Base-by-base conservation (phyloP, 2,113 vertebrate species). In the Osmerus eperlanus region DNA sequence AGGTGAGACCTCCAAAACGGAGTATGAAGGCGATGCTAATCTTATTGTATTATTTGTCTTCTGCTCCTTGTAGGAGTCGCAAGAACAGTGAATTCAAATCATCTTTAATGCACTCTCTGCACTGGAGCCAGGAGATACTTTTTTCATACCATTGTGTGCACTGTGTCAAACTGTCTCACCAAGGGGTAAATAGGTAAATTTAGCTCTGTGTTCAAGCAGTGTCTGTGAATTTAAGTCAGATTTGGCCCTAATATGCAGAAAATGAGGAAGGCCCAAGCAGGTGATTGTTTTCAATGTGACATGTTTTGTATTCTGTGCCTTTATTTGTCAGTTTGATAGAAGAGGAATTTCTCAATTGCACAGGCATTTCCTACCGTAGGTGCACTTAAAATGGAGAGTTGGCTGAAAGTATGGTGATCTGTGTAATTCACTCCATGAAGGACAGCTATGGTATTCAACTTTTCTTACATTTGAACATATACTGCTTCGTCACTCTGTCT, bases 101-200 rank as follows among this genome's bases (percentile, higher is more conserved):
- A 68, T 83, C 77, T 80, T 71, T 71, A 55, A 76, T 69, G 65
- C 78, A 70, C 63, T 67, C 75, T 63, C 7, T 81, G 75, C 18
- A 18, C 54, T 79, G 32, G 67, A 84, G 73, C 70, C 67, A 61
- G 16, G 41, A 56, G 52, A 76, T 55, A 62, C 21, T 77, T 53
- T 72, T 71, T 84, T 76, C 85, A 84, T 84, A 84, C 77, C 71
- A 71, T 69, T 60, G 64, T 66, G 67, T 62, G 62, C 61, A 36
- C 70, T 52, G 71, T 71, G 70, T 66, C 5, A 15, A 58, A 60
- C 66, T 75, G 77, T 84, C 81, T 69, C 41, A 47, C 41, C 41
- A 47, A 47, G 41, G 41, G 41, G 41, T 47, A 47, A 47, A 47
- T 47, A 9, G 41, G 41, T 47, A 47, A 47, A 47, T 47, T 47